phyloP scores from a whole-genome alignment of 2,113 vertebrate genomes.

The Erythrocercus mccallii region DNA sequence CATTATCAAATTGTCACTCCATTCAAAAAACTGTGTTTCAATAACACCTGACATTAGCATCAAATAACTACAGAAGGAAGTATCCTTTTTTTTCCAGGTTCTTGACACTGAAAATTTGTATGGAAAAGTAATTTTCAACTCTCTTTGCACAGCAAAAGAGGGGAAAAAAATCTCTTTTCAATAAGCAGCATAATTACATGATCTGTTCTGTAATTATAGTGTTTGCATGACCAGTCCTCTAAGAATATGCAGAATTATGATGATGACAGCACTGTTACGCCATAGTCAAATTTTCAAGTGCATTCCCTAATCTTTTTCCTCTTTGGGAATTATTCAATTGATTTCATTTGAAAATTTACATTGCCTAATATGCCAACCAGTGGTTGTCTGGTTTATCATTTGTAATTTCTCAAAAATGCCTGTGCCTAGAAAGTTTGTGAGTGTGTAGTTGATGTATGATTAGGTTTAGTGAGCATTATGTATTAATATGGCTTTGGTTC shows the following conservation, averaged over 20 bases:
- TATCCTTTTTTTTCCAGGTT: background rate
- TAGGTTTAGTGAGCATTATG: background rate
- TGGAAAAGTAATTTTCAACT: background rate
- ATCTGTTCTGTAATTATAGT: background rate
- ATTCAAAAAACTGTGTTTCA: background rate
- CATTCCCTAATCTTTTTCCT: background rate
- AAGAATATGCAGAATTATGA: background rate
- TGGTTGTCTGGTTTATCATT: background rate
- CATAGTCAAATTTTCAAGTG: background rate
- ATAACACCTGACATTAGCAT: background rate
- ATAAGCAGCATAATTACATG: background rate
- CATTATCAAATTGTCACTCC: background rate
- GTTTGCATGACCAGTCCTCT: background rate
- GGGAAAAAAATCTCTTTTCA: background rate
- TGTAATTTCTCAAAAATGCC: background rate
- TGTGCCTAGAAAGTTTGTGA: background rate
- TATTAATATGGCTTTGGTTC: background rate
- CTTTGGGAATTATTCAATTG: background rate
- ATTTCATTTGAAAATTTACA: background rate
- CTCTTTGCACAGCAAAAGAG: background rate
- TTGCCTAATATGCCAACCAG: background rate
- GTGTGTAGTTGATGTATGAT: background rate
- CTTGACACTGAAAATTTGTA: background rate
- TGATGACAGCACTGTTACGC: background rate
- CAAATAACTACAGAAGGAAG: background rate